Base-by-base conservation (phyloP, 2,888 invertebrate species). In the Scaptodrosophila latifasciaeformis region DNA sequence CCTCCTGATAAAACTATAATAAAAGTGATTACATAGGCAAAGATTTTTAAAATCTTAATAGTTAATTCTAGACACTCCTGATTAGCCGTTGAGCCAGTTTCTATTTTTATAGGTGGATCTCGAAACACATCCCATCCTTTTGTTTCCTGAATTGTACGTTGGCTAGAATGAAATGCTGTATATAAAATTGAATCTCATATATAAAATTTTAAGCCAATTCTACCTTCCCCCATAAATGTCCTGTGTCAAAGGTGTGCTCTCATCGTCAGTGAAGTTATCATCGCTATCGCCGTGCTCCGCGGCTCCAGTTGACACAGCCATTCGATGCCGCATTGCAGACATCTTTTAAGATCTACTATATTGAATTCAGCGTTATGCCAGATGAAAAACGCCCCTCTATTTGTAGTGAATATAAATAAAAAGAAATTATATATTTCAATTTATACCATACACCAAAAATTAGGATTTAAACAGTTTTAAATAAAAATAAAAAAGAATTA, bases 71-170 rank as follows among this genome's bases (percentile, higher is more conserved):
- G 89, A 86, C 95, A 96, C 86, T 91, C 91, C 87, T 95, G 94
- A 84, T 92, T 93, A 72, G 94, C 94, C 91, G 94, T 94, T 47
- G 95, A 95, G 65, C 95, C 94, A 69, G 93, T 93, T 87, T 95
- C 94, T 87, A 92, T 91, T 87, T 95, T 94, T 74, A 92, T 92
- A 7, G 97, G 96, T 70, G 96, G 93, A 86, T 96, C 93, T 83
- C 96, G 89, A 88, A 97, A 97, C 56, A 97, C 96, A 90, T 97
- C 97, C 97, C 97, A 97, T 91, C 93, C 94, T 92, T 95, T 95
- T 75, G 94, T 94, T 86, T 94, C 95, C 82, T 92, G 92, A 74
- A 94, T 91, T 59, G 94, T 94, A 82, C 94, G 89, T 87, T 92
- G 92, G 84, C 94, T 94, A 57, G 13, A 24, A 24, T 17, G 24